These are phyloP conservation scores for Xenopus laevis DNA, from an alignment of 2,113 vertebrate genomes.

Conservation along the genomic window DNA sequence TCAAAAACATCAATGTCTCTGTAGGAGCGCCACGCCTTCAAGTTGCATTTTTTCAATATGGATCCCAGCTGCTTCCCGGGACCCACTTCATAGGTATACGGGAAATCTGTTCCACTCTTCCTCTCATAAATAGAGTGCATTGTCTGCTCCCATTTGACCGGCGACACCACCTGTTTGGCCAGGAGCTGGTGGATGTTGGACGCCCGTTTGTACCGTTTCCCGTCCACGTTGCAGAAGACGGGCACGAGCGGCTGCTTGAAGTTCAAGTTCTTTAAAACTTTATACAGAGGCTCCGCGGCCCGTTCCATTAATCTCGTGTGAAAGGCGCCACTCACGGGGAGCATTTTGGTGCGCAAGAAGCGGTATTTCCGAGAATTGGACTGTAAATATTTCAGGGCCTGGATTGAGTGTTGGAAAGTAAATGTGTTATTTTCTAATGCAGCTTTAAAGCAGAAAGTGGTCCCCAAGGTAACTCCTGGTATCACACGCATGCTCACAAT, in stretches of 20 bases:
- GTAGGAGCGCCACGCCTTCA: constrained; percentile 80
- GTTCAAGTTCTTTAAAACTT: constrained; percentile 67
- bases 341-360: constrained; percentile 68
- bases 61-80: constrained; percentile 83
- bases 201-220: constrained; percentile 73
- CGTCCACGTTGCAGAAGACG: constrained; percentile 83
- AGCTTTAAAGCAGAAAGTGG: no score
- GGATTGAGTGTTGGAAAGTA: background rate
- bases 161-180: constrained; percentile 79
- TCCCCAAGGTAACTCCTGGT: no score
- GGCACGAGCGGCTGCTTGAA: constrained; percentile 74
- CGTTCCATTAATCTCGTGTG: constrained; percentile 85
- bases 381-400: constrained; percentile 89
- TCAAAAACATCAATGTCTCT: constrained; percentile 63
- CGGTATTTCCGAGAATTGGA: constrained; percentile 70
- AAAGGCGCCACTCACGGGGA: constrained; percentile 88
- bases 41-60: constrained; percentile 79
- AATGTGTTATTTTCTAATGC: no score
- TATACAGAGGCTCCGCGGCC: constrained; percentile 68
- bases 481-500: no score
- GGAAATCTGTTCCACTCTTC: constrained; percentile 72
- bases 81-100: constrained; percentile 82
- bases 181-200: constrained; percentile 71
- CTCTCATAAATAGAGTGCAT: constrained; percentile 84
- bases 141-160: constrained; percentile 92